A percentile compares a stretch with the other conserved stretches of the same genome.
Conservation (phyloP, 2,113 vertebrate genomes). For the Alligator mississippiensis region DNA sequence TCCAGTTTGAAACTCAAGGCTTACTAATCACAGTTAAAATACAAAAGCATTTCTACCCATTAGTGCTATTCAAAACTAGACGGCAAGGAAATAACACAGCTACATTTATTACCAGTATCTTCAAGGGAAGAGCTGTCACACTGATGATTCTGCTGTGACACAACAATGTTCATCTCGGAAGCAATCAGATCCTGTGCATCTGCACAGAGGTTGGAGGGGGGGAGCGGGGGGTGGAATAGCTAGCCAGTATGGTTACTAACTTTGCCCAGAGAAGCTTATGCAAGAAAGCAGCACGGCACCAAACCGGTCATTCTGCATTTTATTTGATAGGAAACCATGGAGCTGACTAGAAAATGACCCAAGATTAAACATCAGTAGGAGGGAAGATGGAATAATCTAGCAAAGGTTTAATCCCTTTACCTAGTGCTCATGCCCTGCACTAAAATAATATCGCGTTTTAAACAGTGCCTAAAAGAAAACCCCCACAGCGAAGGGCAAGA, state of each 20-base stretch:
- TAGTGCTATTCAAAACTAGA: not conserved
- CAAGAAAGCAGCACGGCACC: not conserved
- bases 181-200: not conserved
- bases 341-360: constrained; percentile 45
- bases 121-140: not conserved
- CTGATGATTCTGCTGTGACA: constrained; percentile 29
- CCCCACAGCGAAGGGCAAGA: constrained; percentile 48
- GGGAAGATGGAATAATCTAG: constrained; percentile 65
- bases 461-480: not conserved
- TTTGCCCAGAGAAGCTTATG: constrained; percentile 27
- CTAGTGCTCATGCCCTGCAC: not conserved
- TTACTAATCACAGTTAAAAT: not conserved
- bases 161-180: not conserved
- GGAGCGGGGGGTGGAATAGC: not conserved
- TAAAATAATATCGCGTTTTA: constrained; percentile 8
- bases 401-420: constrained; percentile 69
- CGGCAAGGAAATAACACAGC: not conserved
- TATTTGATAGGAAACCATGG: not conserved
- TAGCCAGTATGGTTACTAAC: not conserved
- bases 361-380: constrained; percentile 56
- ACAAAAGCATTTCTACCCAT: not conserved
- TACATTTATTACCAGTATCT: not conserved
- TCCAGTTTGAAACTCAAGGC: not conserved
- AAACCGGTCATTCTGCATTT: not conserved
- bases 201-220: not conserved